Conservation (phyloP, 2,113 vertebrate genomes). For the Phainopepla nitens region DNA sequence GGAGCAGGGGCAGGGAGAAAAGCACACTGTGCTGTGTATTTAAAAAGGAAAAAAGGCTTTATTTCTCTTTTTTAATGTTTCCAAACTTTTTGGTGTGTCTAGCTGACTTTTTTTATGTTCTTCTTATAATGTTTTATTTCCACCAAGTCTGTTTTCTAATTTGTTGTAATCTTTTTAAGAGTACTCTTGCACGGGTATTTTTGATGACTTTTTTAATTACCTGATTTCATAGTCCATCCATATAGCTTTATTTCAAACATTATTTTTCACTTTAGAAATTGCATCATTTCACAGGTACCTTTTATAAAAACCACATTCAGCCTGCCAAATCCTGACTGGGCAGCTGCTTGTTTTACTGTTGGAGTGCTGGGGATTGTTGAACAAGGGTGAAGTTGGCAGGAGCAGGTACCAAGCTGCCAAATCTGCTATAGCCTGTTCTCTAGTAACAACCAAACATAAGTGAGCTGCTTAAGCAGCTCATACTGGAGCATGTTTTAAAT, state of each 20-base stretch:
- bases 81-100: background rate
- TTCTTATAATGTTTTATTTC: background rate
- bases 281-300: background rate
- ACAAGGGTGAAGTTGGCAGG: background rate
- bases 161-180: background rate
- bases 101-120: background rate
- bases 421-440: background rate
- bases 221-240: background rate
- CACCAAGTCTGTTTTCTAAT: background rate
- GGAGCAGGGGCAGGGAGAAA: accelerated
- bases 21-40: background rate
- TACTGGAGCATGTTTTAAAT: background rate
- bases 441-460: accelerated
- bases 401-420: background rate
- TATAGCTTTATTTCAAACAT: background rate
- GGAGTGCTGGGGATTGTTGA: background rate
- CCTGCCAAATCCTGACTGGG: background rate
- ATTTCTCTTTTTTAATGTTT: background rate
- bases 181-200: background rate
- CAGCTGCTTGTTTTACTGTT: background rate
- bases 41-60: background rate
- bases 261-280: background rate
- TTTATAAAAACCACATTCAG: background rate
- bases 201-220: background rate
- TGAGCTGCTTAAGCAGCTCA: background rate